Conservation (phyloP, 2,113 vertebrate genomes). For the Rhombomys opimus region DNA sequence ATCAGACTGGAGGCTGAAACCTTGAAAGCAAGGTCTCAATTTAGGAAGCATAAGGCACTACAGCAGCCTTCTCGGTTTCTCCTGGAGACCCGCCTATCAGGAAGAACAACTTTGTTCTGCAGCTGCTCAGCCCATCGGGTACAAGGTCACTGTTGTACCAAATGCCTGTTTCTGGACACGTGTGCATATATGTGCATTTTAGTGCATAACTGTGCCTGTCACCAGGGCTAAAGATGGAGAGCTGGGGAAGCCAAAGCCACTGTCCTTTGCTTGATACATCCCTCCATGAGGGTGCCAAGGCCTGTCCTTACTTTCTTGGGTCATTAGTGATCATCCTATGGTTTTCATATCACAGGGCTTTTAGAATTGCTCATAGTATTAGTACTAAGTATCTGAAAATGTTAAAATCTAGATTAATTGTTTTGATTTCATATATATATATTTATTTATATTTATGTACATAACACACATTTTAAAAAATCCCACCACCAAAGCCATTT, state of each 20-base stretch:
- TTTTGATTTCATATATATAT: slow-evolving; percentile 86
- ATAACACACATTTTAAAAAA: slow-evolving; percentile 83
- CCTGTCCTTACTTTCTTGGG: slow-evolving; percentile 71
- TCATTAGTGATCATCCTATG: slow-evolving; percentile 51
- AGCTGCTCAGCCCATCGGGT: slow-evolving; percentile 84
- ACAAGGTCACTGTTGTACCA: slow-evolving; percentile 80
- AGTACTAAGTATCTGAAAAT: slow-evolving; percentile 83
- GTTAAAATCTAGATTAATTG: slow-evolving; percentile 84
- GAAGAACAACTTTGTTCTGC: slow-evolving; percentile 81
- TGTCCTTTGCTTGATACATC: slow-evolving; percentile 43
- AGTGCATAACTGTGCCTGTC: slow-evolving; percentile 86
- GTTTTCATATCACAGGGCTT: slow-evolving; percentile 78
- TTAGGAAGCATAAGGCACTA: slow-evolving; percentile 83
- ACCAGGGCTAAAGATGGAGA: slow-evolving; percentile 74
- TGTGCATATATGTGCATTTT: slow-evolving; percentile 84
- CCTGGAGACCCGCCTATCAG: slow-evolving; percentile 83
- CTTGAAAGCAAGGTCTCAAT: slow-evolving; percentile 77
- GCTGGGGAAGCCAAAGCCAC: slow-evolving; percentile 66
- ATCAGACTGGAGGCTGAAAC: slow-evolving; percentile 74
- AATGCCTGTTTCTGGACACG: slow-evolving; percentile 77
- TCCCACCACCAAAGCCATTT: slow-evolving; percentile 82
- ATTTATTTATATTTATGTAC: slow-evolving; percentile 84
- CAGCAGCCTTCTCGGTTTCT: slow-evolving; percentile 83
- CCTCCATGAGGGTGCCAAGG: slow-evolving; percentile 22
- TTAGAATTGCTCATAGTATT: slow-evolving; percentile 79